Percentiles rank a stretch among this genome's conserved stretches.
Evolutionary conservation across 1,140 invertebrate genomes (phyloP).

Genomic region (Tenebrio molitor): DNA sequence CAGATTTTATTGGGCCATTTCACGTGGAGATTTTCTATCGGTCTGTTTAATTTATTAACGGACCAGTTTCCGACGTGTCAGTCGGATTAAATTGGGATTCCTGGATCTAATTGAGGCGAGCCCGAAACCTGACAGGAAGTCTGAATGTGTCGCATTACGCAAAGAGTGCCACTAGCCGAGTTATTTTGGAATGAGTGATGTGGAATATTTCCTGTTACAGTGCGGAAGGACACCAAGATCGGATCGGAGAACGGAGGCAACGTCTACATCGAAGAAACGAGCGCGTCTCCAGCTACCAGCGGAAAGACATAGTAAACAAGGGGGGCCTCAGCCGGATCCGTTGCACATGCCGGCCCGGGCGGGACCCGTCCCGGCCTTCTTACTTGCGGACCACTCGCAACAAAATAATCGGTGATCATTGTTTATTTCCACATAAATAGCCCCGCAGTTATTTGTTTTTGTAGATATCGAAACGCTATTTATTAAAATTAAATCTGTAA

Average conservation of each 20-base stretch:
- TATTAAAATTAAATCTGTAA: slow-evolving; percentile 35
- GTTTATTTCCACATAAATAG: slow-evolving; percentile 15
- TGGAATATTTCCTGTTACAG: slow-evolving; percentile 56
- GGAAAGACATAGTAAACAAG: slow-evolving; percentile 37
- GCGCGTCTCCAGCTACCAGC: slow-evolving; percentile 13
- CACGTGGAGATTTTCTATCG: slow-evolving; percentile 2
- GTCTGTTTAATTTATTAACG: slow-evolving; percentile 1
- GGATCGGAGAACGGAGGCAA: slow-evolving; percentile 66
- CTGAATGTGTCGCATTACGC: slow-evolving; percentile 32
- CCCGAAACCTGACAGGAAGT: slow-evolving; percentile 31
- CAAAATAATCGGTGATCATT: slow-evolving; percentile 3
- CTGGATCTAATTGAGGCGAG: slow-evolving; percentile 29
- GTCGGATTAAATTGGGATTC: slow-evolving; percentile 26
- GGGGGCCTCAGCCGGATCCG: slow-evolving; percentile 5
- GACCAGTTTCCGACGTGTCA: slow-evolving; percentile 11
- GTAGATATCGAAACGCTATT: slow-evolving; percentile 37
- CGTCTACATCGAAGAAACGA: slow-evolving; percentile 67
- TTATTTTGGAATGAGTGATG: slow-evolving; percentile 36
- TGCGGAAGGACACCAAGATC: slow-evolving; percentile 63
- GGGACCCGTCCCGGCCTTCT: background rate
- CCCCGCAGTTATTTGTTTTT: slow-evolving; percentile 26
- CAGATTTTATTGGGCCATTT: slow-evolving; percentile 4
- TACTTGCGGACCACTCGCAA: slow-evolving; percentile 12
- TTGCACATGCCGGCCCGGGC: slow-evolving; percentile 24
- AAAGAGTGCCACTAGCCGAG: slow-evolving; percentile 28